Evolutionary conservation across 1,140 invertebrate genomes (phyloP), one percentile per base, ranked within the genome.

Genomic region (Coptotermes formosanus): DNA sequence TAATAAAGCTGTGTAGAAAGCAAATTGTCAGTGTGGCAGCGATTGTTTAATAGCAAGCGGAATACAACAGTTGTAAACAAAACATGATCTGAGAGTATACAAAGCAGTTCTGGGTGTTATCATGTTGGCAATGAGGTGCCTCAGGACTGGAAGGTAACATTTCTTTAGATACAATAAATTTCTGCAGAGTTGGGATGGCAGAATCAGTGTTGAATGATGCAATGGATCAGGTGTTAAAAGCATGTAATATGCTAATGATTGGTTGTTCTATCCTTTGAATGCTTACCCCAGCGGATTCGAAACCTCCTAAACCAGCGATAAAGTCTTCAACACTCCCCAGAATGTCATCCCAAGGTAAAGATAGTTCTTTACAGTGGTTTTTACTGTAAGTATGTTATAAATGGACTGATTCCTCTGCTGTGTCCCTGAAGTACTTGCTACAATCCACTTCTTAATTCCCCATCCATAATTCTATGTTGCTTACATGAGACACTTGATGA

Each of bases 261-360:
- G 64, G 64, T 75, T 75, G n/a, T 75, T 84, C 52, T 87, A 44
- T 84, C 86, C 83, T 87, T 82, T 83, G 90, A 90, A 91, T 92
- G 90, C 91, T 89, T 92, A 92, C 92, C 91, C 89, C 89, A 97
- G 96, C 96, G 93, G 96, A 97, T 92, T 95, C 96, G 92, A 97
- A 97, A 93, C 97, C 97, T 90, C 95, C 96, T 90, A 98, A 97
- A 94, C 96, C 97, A 91, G 97, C 97, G 91, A 97, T 98, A 92
- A 98, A 98, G 94, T 97, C 96, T 90, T 97, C 96, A 88, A 97
- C 97, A 89, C 94, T 98, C 91, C 97, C 97, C 89, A 94, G 97
- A 93, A 97, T 96, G 90, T 97, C 96, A 88, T 97, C 96, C 87
- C 96, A 97, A 97, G 97, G 97, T 97, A 96, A 96, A 48, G 83